Conservation (phyloP, 2,888 invertebrate genomes). For the Aproaerema taeniolella region DNA sequence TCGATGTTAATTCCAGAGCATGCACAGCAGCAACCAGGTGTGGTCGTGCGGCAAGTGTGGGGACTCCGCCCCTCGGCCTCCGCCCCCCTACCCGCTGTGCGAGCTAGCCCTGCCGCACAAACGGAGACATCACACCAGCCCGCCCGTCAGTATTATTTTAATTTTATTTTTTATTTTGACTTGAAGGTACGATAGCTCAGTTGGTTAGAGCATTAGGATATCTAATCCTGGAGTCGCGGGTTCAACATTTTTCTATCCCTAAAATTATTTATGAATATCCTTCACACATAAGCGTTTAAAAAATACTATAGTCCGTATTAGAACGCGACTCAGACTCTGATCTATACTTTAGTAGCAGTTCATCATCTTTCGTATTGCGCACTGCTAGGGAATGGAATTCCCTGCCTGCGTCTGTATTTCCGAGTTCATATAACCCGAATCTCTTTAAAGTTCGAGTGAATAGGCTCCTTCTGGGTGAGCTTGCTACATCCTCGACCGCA, state of each 20-base stretch:
- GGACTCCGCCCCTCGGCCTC: constrained; percentile 41
- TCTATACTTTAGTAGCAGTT: too few species aligned
- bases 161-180: constrained; percentile 48
- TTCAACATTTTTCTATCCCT: not conserved
- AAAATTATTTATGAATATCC: not conserved
- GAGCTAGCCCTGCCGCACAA: constrained; percentile 84
- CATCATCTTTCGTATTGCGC: too few species aligned
- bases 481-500: too few species aligned
- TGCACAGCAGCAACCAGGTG: constrained; percentile 75
- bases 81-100: constrained; percentile 76
- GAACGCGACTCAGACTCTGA: too few species aligned
- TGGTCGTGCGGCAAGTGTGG: constrained; percentile 48
- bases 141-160: constrained; percentile 55
- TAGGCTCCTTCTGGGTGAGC: too few species aligned
- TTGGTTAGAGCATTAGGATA: too few species aligned
- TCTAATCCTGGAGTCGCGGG: too few species aligned
- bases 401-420: too few species aligned
- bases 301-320: not conserved
- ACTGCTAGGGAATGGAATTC: too few species aligned
- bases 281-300: not conserved
- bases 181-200: not conserved
- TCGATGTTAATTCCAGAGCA: constrained; percentile 45
- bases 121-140: constrained; percentile 55
- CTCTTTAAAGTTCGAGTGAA: too few species aligned
- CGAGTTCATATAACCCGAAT: too few species aligned